phyloP scores from a whole-genome alignment of 2,888 invertebrate genomes.

The Drosophila borealis region DNA sequence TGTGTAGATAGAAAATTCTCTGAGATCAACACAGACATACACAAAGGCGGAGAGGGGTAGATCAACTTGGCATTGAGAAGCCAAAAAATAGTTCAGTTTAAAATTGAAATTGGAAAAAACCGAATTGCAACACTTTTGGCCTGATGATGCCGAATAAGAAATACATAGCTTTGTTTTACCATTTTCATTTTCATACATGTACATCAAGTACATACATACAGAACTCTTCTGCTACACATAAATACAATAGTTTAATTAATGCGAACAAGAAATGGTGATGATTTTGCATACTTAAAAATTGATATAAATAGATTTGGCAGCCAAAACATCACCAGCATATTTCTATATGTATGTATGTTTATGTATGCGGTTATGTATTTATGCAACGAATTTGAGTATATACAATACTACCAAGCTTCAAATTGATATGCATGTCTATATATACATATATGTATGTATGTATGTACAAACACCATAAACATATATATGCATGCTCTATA shows the following conservation, averaged over 20 bases:
- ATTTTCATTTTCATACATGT: too few species aligned
- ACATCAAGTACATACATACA: background rate
- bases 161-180: too few species aligned
- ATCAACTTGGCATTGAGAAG: too few species aligned
- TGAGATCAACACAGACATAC: too few species aligned
- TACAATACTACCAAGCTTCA: conserved; percentile 11
- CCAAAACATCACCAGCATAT: conserved; percentile 22
- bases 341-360: conserved; percentile 1
- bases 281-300: conserved; percentile 46
- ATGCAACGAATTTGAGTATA: background rate
- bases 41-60: too few species aligned
- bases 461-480: background rate
- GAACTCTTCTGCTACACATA: background rate
- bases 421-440: conserved; percentile 6
- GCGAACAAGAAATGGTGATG: conserved; percentile 49
- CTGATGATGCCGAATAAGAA: too few species aligned
- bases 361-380: conserved; percentile 1
- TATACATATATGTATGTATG: background rate
- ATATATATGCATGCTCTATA: background rate
- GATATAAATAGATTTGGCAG: conserved; percentile 52
- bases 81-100: too few species aligned
- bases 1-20: too few species aligned
- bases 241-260: background rate
- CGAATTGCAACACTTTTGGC: too few species aligned
- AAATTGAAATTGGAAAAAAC: too few species aligned